Evolutionary conservation across 35 echinoderm and acorn worm genomes (phyloP).

Genomic region (Chiridota heheva): DNA sequence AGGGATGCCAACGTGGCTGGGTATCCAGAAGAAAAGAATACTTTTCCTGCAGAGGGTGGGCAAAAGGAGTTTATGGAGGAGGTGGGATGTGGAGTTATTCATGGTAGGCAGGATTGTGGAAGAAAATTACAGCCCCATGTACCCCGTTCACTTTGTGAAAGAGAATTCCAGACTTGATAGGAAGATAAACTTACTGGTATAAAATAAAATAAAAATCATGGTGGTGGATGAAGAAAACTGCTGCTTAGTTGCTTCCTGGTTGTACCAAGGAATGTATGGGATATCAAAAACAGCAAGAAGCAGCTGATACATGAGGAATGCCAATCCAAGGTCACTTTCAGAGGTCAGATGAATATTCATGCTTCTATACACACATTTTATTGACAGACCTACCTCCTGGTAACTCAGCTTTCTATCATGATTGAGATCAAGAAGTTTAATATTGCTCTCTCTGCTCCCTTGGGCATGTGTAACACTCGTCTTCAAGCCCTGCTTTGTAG

Average conservation of each 20-base stretch:
- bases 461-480: constrained; percentile 48
- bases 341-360: background rate
- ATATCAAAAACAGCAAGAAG: background rate
- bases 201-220: background rate
- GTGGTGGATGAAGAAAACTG: background rate
- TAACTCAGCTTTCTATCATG: constrained; percentile 66
- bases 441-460: background rate
- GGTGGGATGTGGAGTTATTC: too few species aligned
- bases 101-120: too few species aligned
- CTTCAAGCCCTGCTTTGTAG: constrained; percentile 62
- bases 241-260: background rate
- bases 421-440: constrained; percentile 61
- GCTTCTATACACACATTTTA: background rate
- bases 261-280: background rate
- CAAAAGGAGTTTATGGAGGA: too few species aligned
- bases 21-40: too few species aligned
- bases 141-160: too few species aligned
- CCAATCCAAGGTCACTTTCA: background rate
- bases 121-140: too few species aligned
- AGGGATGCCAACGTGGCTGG: too few species aligned
- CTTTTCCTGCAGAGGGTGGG: too few species aligned
- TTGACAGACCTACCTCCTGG: constrained; percentile 49
- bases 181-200: background rate
- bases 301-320: background rate
- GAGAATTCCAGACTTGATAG: background rate